phyloP scores from a whole-genome alignment of 2,113 vertebrate species.

The Morone saxatilis region DNA sequence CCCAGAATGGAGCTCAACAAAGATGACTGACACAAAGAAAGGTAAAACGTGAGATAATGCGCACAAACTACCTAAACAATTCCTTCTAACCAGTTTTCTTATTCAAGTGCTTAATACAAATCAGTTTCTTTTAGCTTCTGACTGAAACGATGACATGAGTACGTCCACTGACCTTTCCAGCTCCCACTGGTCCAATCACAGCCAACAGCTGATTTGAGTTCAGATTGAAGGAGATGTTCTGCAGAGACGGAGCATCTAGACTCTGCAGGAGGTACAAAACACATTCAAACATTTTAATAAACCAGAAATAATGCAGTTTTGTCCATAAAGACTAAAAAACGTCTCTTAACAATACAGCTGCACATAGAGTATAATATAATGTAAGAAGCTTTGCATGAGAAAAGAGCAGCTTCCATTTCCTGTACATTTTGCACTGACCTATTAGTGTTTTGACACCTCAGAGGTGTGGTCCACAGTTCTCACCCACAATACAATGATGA shows the following conservation, averaged over 20 bases:
- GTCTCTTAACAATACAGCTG: not conserved
- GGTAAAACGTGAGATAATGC: not conserved
- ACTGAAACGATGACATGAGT: not conserved
- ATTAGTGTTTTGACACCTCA: not conserved
- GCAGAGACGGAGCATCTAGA: constrained; percentile 88
- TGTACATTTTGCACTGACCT: not conserved
- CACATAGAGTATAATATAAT: not conserved
- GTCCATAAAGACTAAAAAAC: not conserved
- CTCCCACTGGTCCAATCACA: constrained; percentile 95
- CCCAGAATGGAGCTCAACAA: constrained; percentile 92
- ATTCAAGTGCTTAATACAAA: not conserved
- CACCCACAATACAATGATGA: too few relatives aligned
- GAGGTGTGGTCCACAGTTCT: not conserved
- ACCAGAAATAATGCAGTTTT: not conserved
- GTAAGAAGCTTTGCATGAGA: too few relatives aligned
- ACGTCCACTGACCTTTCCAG: constrained; percentile 89
- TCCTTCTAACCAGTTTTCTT: not conserved
- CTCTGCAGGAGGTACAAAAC: constrained; percentile 71
- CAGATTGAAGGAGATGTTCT: constrained; percentile 87
- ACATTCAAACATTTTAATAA: not conserved
- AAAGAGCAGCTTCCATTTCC: not conserved
- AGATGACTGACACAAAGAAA: constrained; percentile 86
- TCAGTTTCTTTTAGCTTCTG: too few relatives aligned
- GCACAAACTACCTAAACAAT: not conserved
- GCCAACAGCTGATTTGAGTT: constrained; percentile 88